A percentile compares a stretch with the other conserved stretches of the same genome.
Evolutionary conservation across 2,797 vertebrate genomes (phyloP).

Genomic region (Mycteria americana): DNA sequence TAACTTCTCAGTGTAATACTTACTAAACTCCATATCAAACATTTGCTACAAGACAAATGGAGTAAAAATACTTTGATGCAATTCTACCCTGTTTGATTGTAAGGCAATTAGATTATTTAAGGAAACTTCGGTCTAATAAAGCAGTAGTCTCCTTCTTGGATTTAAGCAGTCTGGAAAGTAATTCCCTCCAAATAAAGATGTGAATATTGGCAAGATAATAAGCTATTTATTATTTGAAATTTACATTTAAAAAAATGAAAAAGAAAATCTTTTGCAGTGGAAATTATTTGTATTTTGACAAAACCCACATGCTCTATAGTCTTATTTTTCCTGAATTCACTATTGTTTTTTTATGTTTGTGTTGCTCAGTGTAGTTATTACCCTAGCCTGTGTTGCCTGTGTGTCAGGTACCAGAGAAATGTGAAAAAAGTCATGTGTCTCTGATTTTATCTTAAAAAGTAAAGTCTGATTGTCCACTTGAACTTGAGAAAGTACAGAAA

Average conservation of each 20-base stretch:
- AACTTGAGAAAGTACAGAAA: neutral
- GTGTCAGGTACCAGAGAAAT: neutral
- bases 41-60: neutral
- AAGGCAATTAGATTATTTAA: neutral
- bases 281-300: neutral
- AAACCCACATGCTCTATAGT: neutral
- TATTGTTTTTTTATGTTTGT: neutral
- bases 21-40: neutral
- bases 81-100: neutral
- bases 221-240: neutral
- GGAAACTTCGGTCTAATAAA: neutral
- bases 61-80: neutral
- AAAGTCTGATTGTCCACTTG: neutral
- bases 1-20: neutral
- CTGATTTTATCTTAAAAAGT: neutral
- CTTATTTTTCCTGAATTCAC: neutral
- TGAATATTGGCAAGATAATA: neutral
- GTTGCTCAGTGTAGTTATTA: neutral
- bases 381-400: neutral
- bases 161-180: neutral
- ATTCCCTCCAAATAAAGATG: neutral
- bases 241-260: neutral
- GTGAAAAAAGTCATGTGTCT: neutral
- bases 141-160: neutral
- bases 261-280: neutral